Base-by-base conservation (phyloP, 2,113 vertebrate species). In the Thamnaconus septentrionalis region DNA sequence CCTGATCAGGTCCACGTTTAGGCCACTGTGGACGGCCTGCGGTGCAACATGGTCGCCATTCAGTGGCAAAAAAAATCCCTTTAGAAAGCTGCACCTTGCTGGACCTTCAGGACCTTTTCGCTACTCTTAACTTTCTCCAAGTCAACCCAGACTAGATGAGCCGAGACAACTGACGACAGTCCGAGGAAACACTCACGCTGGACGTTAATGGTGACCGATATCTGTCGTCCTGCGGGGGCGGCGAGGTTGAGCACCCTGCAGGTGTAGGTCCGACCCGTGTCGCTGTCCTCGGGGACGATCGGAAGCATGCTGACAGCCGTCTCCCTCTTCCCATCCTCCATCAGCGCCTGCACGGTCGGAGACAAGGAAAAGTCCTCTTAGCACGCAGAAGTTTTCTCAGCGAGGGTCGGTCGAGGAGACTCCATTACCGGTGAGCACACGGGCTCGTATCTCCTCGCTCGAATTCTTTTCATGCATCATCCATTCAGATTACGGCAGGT, bases 181-280 rank as follows among this genome's bases (percentile, higher is more conserved):
- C n/a, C 48, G 47, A 12, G 0, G 12, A 31, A 57, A 51, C 12
- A 87, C 95, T 93, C 78, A 97, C 95, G 94, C 71, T 96, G 95
- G 73, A 97, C 92, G 45, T 89, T 94, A 73, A 97, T 89, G 8
- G 93, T 94, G 82, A 96, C 58, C 0, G 93, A 91, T 9, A 91
- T 94, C 85, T 96, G 94, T 64, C 90, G 92, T 31, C 95, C 95
- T 7, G 91, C 92, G 0, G 95, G 95, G 45, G 94, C 88, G 3
- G 94, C 95, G 5, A 83, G 91, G 83, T 95, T 97, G 48, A 92
- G 81, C 59, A 94, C 95, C 63, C 92, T 89, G 79, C 95, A 97
- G 64, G 93, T 93, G 79, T 94, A 94, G 49, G 91, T 93, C 69
- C 93, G 92, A 56, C 94, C 94, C 1, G 92, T 90, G 61, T 97